These are phyloP conservation scores for Polyommatus icarus DNA, from an alignment of 2,888 invertebrate species.

Conservation along the genomic window DNA sequence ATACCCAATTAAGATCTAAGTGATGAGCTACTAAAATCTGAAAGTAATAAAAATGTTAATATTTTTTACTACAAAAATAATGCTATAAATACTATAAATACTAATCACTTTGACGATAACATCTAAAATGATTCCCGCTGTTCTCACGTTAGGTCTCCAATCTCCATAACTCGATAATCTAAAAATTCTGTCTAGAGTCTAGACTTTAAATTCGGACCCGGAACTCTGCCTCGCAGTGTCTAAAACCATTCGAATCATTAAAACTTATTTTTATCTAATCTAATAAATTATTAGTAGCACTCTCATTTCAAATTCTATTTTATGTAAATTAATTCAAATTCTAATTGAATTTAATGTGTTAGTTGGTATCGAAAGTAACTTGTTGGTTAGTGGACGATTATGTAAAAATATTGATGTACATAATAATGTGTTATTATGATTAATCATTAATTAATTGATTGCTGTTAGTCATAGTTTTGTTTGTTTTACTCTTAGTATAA, in stretches of 20 bases:
- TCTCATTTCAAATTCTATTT: conserved; percentile 13
- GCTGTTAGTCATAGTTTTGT: not conserved
- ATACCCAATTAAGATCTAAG: too few relatives aligned
- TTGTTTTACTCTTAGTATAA: not conserved
- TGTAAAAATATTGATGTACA: conserved; percentile 11
- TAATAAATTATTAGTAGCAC: conserved; percentile 21
- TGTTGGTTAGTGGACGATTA: not conserved
- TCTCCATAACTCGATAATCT: not conserved
- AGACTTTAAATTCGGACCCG: not conserved
- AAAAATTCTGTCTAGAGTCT: not conserved
- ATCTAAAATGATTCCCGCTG: not conserved
- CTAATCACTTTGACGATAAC: not conserved
- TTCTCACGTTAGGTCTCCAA: not conserved
- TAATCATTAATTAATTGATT: not conserved
- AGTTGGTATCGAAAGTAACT: conserved; percentile 17
- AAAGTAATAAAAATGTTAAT: not conserved
- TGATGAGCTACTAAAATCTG: not conserved
- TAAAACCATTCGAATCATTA: not conserved
- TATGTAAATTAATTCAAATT: conserved; percentile 28
- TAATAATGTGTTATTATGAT: not conserved
- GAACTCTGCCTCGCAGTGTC: not conserved
- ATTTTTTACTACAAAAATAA: not conserved
- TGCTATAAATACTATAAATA: not conserved
- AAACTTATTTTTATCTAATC: conserved; percentile 22
- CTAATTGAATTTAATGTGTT: conserved; percentile 25